phyloP scores from a whole-genome alignment of 2,113 vertebrate genomes.

The Alces alces region DNA sequence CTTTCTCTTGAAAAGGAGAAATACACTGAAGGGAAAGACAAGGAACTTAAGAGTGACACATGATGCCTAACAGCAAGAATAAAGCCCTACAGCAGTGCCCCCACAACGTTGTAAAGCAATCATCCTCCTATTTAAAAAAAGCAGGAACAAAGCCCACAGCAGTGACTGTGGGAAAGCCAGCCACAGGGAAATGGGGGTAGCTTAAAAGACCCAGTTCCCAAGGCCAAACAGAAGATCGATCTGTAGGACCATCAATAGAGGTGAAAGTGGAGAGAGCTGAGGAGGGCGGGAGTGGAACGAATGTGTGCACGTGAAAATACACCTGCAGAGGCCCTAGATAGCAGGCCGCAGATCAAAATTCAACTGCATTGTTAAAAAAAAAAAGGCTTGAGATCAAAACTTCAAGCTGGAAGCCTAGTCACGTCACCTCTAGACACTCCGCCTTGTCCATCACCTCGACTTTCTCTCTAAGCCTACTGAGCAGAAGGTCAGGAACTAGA shows the following conservation, averaged over 20 bases:
- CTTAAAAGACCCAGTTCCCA: not conserved
- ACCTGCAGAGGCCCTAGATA: not conserved
- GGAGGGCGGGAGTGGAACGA: not conserved
- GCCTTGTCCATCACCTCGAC: not conserved
- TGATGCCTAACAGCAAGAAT: not conserved
- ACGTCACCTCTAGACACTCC: not conserved
- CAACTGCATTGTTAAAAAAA: not conserved
- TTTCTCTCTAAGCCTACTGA: not conserved
- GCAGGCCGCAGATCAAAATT: not conserved
- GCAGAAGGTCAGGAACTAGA: not conserved
- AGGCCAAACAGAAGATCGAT: not conserved
- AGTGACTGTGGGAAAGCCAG: not conserved
- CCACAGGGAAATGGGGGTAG: not conserved
- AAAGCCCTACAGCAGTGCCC: not conserved
- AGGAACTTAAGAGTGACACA: not conserved
- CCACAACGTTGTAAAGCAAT: rapidly evolving
- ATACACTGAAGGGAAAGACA: not conserved
- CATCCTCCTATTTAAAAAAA: no score
- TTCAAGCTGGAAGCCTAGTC: not conserved
- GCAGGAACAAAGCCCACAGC: not conserved
- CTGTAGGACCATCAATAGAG: not conserved
- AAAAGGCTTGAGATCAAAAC: not conserved
- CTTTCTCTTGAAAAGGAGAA: conserved; percentile 13
- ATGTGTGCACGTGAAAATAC: not conserved
- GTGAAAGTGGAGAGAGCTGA: not conserved